Base-by-base conservation (phyloP, 2,888 invertebrate species). In the Gastrophysa polygoni region DNA sequence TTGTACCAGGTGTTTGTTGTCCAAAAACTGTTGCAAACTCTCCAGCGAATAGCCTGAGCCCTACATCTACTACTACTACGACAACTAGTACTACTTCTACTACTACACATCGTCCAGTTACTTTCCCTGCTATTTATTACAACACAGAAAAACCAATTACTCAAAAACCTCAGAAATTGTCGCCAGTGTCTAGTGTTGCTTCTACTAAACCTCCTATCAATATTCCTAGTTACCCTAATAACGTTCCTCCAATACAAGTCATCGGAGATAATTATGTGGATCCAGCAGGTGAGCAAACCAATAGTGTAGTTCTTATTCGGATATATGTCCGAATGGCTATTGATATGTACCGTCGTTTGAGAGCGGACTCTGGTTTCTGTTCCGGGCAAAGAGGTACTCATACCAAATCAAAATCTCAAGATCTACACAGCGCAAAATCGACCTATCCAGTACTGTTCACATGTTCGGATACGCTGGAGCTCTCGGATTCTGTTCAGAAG, bases 1-100 rank as follows among this genome's bases (percentile, higher is more conserved):
- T 95, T 75, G 92, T 93, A 1, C 96, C 96, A 1, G 96, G 96
- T 1, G 95, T 96, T 1, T 96, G 96, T 77, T 96, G 96, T 79
- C 95, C 95, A 0, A 71, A 80, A 7, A 81, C 84, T 72, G 84
- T n/a, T n/a, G n/a, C 83, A 72, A 82, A 77, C 0, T 75, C 57
- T 28, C 44, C 54, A 24, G 28, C 61, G 54, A 52, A 60, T 29
- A 47, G 54, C 82, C 28, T 61, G 32, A 81, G 68, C 71, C 83
- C 60, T 14, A 57, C 44, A 34, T 49, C 60, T 17, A 61, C 64
- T 21, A 67, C 67, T 34, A 62, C 70, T 34, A 61, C 68, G 52
- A 67, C 69, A 50, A 64, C 69, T 16, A 63, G 71, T 29, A 69
- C 69, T 6, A 78, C 80, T 0, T 70, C 77, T 18, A 57, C 82